phyloP scores from a whole-genome alignment of 2,888 invertebrate species.

The Cryptops parisi region DNA sequence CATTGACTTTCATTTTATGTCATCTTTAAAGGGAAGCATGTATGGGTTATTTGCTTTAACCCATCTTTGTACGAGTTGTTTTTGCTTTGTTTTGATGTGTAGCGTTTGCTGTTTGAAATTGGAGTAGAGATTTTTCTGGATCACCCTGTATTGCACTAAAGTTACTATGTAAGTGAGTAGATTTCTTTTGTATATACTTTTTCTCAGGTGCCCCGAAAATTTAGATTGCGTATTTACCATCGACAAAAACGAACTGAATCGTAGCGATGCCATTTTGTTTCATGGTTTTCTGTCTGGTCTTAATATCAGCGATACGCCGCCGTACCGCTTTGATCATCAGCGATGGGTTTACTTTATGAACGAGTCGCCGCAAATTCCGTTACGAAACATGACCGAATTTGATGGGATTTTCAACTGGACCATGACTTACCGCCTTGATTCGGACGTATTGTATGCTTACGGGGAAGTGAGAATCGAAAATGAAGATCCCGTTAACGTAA shows the following conservation, averaged over 20 bases:
- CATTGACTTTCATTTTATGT: too few relatives aligned
- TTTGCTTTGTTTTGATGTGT: too few relatives aligned
- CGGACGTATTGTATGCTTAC: conserved; percentile 5
- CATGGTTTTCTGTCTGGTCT: background rate
- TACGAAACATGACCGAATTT: background rate
- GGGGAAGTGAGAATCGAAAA: background rate
- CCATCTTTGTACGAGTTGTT: too few relatives aligned
- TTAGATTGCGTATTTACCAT: background rate
- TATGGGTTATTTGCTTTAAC: too few relatives aligned
- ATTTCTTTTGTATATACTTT: background rate
- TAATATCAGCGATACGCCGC: background rate
- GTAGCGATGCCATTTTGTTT: conserved; percentile 3
- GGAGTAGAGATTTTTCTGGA: too few relatives aligned
- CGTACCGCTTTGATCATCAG: background rate
- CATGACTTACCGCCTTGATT: conserved; percentile 15
- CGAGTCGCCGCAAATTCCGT: conserved; percentile 4
- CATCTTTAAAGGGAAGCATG: too few relatives aligned
- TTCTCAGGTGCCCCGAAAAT: background rate
- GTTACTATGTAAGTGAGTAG: too few relatives aligned
- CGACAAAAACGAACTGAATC: background rate
- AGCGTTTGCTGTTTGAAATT: too few relatives aligned
- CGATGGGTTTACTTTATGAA: conserved; percentile 9
- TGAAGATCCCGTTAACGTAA: background rate
- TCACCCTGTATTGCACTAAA: too few relatives aligned
- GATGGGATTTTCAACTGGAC: conserved; percentile 17